Evolutionary conservation across 2,113 vertebrate genomes (phyloP), one percentile per base, ranked within the genome.

Genomic region (Pachyramphus minor): DNA sequence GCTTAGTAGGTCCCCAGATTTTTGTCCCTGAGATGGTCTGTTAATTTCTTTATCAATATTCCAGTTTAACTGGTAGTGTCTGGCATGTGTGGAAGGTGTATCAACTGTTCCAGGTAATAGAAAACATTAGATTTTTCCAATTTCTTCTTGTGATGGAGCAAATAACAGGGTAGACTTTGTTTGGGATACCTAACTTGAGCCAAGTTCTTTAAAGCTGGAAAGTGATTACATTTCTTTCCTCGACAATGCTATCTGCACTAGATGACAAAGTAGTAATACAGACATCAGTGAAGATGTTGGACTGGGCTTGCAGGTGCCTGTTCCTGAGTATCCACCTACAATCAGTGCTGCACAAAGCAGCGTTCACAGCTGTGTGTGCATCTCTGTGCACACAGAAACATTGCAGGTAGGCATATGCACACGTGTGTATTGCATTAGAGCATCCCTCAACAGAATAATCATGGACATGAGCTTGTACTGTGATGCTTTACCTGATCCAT

Each of bases 331-430:
- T 16, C 37, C 67, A 1, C 4, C 5, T 60, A 14, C 68, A 56
- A 20, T 39, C 56, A 89, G 35, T 27, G 7, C 49, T 59, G 47
- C 23, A 27, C 28, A 47, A 45, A 69, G 45, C 8, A 22, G 8
- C 31, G 3, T 8, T 35, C 11, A 5, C 30, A 45, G 6, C 24
- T 0, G 0, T 33, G 16, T 30, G n/a, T 37, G 24, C 8, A 19
- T 33, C 25, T 53, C 1, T 31, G 7, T 8, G 27, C 14, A 42
- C 12, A 3, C 3, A 62, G 19, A 63, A 53, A 30, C 14, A 1
- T 2, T 50, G 27, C 6, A 2, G 39, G 53, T 8, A 11, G 18
- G 45, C 33, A 18, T 3, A 3, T 7, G 17, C 21, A 18, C 18
- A 21, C 5, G 4, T 15, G 4, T 44, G 1, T 25, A 11, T 37